Conservation (phyloP, 2,888 invertebrate genomes). For the Hetaerina titia region DNA sequence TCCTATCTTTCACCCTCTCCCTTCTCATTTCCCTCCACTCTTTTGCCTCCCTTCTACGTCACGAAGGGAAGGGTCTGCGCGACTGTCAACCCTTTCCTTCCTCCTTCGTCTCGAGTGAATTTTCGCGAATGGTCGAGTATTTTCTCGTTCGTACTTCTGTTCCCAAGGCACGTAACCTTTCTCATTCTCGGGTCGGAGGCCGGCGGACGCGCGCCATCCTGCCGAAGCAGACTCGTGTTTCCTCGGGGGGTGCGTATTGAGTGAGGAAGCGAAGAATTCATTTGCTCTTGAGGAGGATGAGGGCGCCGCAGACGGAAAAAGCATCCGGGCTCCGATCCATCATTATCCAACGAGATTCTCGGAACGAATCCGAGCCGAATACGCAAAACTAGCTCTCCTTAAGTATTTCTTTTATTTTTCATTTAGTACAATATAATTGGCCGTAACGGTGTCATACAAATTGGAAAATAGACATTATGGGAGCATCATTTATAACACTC, state of each 20-base stretch:
- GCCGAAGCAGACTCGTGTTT: neutral
- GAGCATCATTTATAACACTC: too few species aligned
- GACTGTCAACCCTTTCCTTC: neutral
- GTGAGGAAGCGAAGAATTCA: neutral
- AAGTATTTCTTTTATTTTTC: neutral
- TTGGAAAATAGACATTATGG: neutral
- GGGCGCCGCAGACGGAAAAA: neutral
- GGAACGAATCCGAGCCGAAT: neutral
- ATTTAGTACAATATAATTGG: neutral
- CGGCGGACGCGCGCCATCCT: neutral
- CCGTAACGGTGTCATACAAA: neutral
- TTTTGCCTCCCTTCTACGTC: neutral
- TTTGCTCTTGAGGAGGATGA: neutral
- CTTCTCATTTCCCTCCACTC: neutral
- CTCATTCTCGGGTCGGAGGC: neutral
- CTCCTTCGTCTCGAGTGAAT: neutral
- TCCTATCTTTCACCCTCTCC: neutral
- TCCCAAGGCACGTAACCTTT: neutral
- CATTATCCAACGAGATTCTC: neutral
- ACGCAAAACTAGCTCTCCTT: neutral
- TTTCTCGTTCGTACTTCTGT: neutral
- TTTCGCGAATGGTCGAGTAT: neutral
- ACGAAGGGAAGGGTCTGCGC: neutral
- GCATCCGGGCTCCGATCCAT: neutral
- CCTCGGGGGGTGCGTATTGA: neutral